Evolutionary conservation across 2,797 vertebrate genomes (phyloP).

Genomic region (Anas bahamensis): DNA sequence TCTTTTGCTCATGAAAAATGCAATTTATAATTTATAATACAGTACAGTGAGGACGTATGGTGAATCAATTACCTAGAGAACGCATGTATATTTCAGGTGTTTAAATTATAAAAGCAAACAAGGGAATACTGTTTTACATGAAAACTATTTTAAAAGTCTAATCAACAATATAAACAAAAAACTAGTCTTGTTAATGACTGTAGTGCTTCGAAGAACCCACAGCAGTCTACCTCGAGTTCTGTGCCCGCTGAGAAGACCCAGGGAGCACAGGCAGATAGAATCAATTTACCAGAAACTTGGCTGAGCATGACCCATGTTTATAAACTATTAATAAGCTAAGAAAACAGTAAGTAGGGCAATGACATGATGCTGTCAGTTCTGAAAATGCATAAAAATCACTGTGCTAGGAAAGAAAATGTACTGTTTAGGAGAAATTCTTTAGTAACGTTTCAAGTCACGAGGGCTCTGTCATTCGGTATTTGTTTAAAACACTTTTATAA

Average conservation of each 20-base stretch:
- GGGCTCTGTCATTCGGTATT: not conserved
- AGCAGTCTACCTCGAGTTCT: not conserved
- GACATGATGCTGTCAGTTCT: not conserved
- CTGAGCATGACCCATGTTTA: not conserved
- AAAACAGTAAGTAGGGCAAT: not conserved
- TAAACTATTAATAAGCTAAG: not conserved
- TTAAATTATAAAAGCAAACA: not conserved
- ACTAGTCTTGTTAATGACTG: not conserved
- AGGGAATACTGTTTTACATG: not conserved
- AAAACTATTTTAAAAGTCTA: not conserved
- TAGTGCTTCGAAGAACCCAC: not conserved
- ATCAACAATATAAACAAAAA: not conserved
- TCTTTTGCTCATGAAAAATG: not conserved
- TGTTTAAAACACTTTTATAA: not conserved
- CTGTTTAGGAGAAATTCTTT: not conserved
- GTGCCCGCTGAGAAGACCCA: not conserved
- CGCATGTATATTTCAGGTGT: not conserved
- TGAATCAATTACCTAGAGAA: not conserved
- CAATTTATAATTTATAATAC: not conserved
- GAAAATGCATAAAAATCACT: not conserved
- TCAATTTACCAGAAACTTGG: not conserved
- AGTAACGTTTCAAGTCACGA: not conserved
- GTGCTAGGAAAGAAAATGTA: not conserved
- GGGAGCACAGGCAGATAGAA: not conserved
- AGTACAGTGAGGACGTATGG: not conserved